Evolutionary conservation across 2,113 vertebrate species (phyloP).

Genomic region (Onychorhynchus coronatus): DNA sequence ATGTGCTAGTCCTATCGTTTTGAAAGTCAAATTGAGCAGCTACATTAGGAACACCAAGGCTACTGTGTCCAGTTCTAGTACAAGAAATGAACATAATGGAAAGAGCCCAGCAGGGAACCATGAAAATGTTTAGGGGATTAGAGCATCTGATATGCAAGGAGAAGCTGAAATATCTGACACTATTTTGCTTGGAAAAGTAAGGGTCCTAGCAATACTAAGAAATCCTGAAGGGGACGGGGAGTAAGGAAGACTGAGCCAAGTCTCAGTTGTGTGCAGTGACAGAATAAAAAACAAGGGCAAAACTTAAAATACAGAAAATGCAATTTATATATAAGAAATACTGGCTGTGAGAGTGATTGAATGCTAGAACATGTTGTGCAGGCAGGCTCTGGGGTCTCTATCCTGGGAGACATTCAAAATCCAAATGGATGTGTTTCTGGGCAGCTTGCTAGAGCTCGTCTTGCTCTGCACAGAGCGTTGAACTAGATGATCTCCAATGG

Average conservation of each 20-base stretch:
- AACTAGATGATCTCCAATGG: not conserved
- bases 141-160: not conserved
- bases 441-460: not conserved
- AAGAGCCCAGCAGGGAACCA: not conserved
- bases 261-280: not conserved
- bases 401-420: not conserved
- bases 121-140: not conserved
- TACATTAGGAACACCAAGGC: not conserved
- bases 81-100: not conserved
- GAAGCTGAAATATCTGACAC: not conserved
- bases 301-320: not conserved
- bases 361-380: fast-evolving
- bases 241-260: not conserved
- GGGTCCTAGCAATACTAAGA: not conserved
- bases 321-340: not conserved
- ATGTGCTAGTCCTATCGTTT: not conserved
- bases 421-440: not conserved
- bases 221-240: not conserved
- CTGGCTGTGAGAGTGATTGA: not conserved
- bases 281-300: not conserved
- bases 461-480: not conserved
- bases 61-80: not conserved
- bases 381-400: not conserved
- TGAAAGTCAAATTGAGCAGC: not conserved
- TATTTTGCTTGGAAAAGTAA: not conserved